These are phyloP conservation scores for Trididemnum clinides DNA, from an alignment of 23 tunicate genomes.

Conservation along the genomic window DNA sequence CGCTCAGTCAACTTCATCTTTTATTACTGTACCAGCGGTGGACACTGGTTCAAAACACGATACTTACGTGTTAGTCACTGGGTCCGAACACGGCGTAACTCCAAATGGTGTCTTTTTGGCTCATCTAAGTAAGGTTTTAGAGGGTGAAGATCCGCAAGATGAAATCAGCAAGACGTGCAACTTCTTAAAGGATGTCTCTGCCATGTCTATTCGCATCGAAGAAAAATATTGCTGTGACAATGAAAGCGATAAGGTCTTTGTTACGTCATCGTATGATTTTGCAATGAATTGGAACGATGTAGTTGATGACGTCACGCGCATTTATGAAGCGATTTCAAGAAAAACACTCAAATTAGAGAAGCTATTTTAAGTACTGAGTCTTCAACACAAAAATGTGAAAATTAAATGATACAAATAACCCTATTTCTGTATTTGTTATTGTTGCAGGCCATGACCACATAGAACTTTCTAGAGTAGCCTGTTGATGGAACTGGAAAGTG, in stretches of 20 bases:
- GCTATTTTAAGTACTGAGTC: too few relatives aligned
- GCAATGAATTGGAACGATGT: constrained; percentile 23
- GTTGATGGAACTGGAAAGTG: too few relatives aligned
- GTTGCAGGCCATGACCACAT: too few relatives aligned
- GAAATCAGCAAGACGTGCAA: neutral
- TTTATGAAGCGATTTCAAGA: constrained; percentile 21
- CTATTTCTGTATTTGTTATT: too few relatives aligned
- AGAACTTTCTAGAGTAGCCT: too few relatives aligned
- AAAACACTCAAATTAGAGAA: too few relatives aligned
- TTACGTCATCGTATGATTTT: constrained; percentile 4
- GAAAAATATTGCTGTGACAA: neutral
- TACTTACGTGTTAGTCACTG: neutral
- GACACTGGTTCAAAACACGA: neutral
- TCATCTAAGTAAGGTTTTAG: neutral
- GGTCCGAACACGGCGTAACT: constrained; percentile 9
- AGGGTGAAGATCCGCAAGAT: neutral
- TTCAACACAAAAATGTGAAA: too few relatives aligned
- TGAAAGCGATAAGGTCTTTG: neutral
- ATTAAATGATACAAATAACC: too few relatives aligned
- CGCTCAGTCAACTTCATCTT: too few relatives aligned
- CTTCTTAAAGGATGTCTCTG: neutral
- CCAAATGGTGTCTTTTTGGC: constrained; percentile 5
- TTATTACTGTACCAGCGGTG: neutral
- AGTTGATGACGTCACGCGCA: constrained; percentile 11
- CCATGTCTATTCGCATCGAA: neutral